Evolutionary conservation across 1,140 invertebrate species (phyloP).

Genomic region (Lepidurus arcticus): DNA sequence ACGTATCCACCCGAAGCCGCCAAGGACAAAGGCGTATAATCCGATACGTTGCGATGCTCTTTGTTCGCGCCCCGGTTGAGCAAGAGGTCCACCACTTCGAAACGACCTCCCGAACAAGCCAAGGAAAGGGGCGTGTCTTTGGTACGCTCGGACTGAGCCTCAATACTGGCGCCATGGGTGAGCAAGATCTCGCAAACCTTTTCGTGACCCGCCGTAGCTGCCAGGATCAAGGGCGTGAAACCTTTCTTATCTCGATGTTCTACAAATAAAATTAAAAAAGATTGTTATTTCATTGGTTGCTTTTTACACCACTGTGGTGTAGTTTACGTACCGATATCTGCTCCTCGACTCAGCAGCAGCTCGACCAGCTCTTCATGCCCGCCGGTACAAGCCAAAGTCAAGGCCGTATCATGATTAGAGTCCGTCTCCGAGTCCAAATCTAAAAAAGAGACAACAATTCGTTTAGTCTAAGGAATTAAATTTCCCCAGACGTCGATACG

Average conservation of each 20-base stretch:
- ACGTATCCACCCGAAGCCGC: constrained; percentile 98
- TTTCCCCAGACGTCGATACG: neutral
- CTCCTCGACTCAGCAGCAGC: constrained; percentile 78
- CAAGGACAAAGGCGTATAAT: constrained; percentile 95
- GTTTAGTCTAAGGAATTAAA: neutral
- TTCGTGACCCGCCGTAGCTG: constrained; percentile 93
- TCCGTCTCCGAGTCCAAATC: constrained; percentile 96
- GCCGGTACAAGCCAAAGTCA: constrained; percentile 93
- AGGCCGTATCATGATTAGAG: constrained; percentile 94
- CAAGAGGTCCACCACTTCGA: constrained; percentile 88
- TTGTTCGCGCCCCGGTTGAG: constrained; percentile 86
- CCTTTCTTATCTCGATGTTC: constrained; percentile 99
- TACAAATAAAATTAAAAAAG: constrained; percentile 37
- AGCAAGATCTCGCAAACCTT: constrained; percentile 89
- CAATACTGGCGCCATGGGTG: constrained; percentile 88
- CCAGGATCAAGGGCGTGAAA: constrained; percentile 94
- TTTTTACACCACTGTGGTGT: neutral
- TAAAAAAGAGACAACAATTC: constrained; percentile 31
- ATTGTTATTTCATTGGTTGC: neutral
- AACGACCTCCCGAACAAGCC: constrained; percentile 93
- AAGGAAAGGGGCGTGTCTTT: constrained; percentile 97
- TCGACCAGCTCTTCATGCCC: constrained; percentile 94
- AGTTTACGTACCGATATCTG: constrained; percentile 67
- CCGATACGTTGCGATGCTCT: constrained; percentile 97
- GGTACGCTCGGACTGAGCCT: constrained; percentile 96